phyloP scores from a whole-genome alignment of 2,797 vertebrate species.

The Chloroceryle inda region DNA sequence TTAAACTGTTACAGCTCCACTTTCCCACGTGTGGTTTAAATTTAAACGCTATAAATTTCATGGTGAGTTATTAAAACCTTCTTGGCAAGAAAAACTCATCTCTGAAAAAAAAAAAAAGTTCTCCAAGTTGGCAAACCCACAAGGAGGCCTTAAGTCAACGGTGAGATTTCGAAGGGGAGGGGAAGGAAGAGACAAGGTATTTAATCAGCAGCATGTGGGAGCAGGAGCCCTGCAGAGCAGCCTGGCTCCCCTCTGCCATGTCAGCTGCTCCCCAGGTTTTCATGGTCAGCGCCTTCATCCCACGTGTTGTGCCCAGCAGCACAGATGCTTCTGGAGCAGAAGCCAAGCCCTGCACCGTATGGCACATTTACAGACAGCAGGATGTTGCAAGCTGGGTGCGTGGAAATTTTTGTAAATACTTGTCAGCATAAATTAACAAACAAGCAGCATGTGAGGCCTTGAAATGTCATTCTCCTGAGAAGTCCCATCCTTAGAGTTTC shows the following conservation, averaged over 20 bases:
- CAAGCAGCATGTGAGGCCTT: background rate
- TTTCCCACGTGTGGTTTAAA: slow-evolving; percentile 73
- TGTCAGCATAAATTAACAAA: background rate
- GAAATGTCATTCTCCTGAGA: background rate
- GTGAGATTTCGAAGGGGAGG: background rate
- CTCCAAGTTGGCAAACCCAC: slow-evolving; percentile 29
- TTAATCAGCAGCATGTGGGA: background rate
- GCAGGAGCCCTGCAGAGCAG: background rate
- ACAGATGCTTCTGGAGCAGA: slow-evolving; percentile 5
- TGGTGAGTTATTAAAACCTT: slow-evolving; percentile 70
- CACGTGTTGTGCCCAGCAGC: background rate
- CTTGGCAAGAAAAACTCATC: slow-evolving; percentile 44
- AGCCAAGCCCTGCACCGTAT: background rate
- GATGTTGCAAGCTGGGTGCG: background rate
- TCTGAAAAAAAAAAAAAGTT: background rate
- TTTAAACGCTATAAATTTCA: slow-evolving; percentile 66
- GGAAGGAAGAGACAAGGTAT: background rate
- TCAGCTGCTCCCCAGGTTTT: background rate
- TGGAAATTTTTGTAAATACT: background rate
- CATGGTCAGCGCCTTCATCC: background rate
- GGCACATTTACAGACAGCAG: background rate
- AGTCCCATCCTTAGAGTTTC: background rate
- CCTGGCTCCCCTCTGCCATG: background rate
- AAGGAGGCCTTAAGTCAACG: background rate
- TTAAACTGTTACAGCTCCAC: slow-evolving; percentile 62